Evolutionary conservation across 2,797 vertebrate species (phyloP).

Genomic region (Otus scops): DNA sequence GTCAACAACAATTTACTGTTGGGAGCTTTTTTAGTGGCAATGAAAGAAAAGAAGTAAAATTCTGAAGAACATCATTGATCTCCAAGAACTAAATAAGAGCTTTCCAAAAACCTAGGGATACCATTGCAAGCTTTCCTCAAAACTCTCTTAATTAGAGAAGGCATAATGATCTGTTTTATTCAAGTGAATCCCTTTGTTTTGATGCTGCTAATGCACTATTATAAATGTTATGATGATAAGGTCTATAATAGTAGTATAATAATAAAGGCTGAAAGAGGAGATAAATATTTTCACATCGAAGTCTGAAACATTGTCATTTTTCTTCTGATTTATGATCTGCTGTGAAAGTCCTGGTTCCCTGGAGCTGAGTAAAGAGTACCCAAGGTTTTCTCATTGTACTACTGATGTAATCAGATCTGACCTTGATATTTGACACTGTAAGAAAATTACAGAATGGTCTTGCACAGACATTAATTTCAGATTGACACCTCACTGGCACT

Average conservation of each 20-base stretch:
- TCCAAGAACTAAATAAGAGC: neutral
- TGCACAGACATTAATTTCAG: neutral
- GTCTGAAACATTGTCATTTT: neutral
- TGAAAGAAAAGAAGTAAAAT: neutral
- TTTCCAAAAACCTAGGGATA: neutral
- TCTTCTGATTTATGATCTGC: neutral
- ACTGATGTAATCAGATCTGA: neutral
- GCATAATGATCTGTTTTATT: neutral
- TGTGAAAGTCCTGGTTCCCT: neutral
- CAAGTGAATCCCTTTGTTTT: neutral
- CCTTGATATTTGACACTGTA: neutral
- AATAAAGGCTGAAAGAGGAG: neutral
- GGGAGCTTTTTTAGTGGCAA: neutral
- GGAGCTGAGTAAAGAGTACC: neutral
- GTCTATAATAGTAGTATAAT: neutral
- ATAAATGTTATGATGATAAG: neutral
- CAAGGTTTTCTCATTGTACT: neutral
- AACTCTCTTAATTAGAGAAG: neutral
- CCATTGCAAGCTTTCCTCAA: neutral
- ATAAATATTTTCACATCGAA: neutral
- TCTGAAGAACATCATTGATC: neutral
- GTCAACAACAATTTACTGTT: neutral
- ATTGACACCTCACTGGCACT: neutral
- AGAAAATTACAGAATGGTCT: neutral
- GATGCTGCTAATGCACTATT: neutral